Evolutionary conservation across 2,888 invertebrate species (phyloP).

Genomic region (Druceiella hillmani): DNA sequence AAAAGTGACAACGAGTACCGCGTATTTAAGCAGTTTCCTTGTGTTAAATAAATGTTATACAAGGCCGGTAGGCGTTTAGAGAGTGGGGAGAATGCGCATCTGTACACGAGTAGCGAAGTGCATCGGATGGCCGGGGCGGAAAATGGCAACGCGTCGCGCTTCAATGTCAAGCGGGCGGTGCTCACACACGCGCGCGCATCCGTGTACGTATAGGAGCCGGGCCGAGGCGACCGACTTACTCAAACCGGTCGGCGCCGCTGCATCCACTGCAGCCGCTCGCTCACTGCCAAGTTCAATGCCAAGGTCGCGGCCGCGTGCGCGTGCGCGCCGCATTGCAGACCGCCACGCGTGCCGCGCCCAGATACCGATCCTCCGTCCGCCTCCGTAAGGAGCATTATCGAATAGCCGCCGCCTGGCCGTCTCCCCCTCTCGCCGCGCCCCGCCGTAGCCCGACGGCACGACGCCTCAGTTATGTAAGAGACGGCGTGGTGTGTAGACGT

Average conservation of each 20-base stretch:
- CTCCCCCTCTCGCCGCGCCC: slow-evolving; percentile 30
- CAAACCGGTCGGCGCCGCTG: too few relatives aligned
- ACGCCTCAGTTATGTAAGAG: slow-evolving; percentile 11
- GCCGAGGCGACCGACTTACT: too few relatives aligned
- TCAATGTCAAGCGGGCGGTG: slow-evolving; percentile 49
- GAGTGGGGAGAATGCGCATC: slow-evolving; percentile 12
- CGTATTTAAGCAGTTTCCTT: too few relatives aligned
- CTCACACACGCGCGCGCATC: too few relatives aligned
- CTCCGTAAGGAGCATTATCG: slow-evolving; percentile 6
- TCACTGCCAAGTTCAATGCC: slow-evolving; percentile 76
- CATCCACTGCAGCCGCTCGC: slow-evolving; percentile 31
- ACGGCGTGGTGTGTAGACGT: slow-evolving; percentile 33
- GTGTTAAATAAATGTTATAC: too few relatives aligned
- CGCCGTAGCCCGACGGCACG: slow-evolving; percentile 27
- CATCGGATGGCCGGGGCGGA: too few relatives aligned
- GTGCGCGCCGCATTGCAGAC: slow-evolving; percentile 65
- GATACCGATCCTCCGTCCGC: slow-evolving; percentile 9
- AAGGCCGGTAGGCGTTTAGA: too few relatives aligned
- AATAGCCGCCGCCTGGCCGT: slow-evolving; percentile 30
- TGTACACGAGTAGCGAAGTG: slow-evolving; percentile 28
- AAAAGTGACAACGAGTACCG: too few relatives aligned
- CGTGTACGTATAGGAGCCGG: too few relatives aligned
- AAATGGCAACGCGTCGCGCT: slow-evolving; percentile 41
- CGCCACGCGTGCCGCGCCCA: slow-evolving; percentile 34
- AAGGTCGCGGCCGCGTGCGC: slow-evolving; percentile 66